A percentile compares a stretch with the other conserved stretches of the same genome.
Conservation (phyloP, 2,113 vertebrate species). For the Leptobrachium leishanense region DNA sequence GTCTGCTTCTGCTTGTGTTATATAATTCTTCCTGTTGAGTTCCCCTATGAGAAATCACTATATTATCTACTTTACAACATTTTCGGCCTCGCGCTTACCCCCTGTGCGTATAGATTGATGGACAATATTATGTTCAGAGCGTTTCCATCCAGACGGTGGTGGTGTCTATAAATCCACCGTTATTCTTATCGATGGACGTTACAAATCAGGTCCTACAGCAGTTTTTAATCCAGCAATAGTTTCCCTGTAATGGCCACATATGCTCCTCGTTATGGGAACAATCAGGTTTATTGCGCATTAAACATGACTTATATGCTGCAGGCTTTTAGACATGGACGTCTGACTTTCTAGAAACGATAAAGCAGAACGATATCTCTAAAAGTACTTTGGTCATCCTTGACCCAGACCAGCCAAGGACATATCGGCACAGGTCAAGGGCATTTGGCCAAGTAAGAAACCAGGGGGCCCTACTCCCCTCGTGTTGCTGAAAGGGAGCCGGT, state of each 20-base stretch:
- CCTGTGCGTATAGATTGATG: background rate
- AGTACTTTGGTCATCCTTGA: too few species aligned
- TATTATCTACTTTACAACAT: background rate
- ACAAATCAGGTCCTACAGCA: too few species aligned
- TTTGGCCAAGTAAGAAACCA: too few species aligned
- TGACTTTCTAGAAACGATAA: too few species aligned
- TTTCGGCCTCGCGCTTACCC: background rate
- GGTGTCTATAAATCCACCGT: background rate
- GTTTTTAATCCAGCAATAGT: background rate
- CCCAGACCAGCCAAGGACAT: too few species aligned
- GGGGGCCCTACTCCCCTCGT: too few species aligned
- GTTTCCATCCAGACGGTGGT: background rate
- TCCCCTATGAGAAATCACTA: background rate
- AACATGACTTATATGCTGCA: background rate
- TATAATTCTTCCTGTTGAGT: background rate
- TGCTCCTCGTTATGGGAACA: background rate
- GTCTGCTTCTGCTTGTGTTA: background rate
- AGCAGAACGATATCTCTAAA: too few species aligned
- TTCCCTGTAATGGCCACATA: background rate
- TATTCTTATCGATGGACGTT: background rate
- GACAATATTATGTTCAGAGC: background rate
- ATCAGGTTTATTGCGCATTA: background rate
- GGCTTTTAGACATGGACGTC: too few species aligned
- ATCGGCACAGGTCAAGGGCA: too few species aligned
- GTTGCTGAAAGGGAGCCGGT: too few species aligned